These are phyloP conservation scores for Anthoscopus minutus DNA, from an alignment of 2,113 vertebrate species.

Conservation along the genomic window DNA sequence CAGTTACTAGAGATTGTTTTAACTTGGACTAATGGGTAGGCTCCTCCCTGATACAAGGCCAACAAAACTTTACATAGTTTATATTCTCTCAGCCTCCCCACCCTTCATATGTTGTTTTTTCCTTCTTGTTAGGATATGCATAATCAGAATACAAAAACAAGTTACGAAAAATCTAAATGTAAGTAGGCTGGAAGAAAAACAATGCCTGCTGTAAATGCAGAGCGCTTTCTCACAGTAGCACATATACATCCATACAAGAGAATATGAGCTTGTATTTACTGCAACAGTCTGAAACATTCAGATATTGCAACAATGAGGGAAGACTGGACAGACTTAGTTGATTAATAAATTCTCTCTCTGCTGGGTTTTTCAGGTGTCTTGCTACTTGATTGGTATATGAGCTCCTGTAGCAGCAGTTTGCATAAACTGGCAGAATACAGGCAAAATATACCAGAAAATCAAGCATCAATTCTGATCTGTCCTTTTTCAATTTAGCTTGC, in stretches of 20 bases:
- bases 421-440: background rate
- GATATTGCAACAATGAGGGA: background rate
- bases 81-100: slow-evolving; percentile 39
- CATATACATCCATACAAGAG: background rate
- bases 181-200: background rate
- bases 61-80: slow-evolving; percentile 44
- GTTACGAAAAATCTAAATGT: background rate
- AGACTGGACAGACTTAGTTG: background rate
- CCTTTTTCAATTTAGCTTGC: background rate
- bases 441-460: background rate
- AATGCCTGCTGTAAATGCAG: background rate
- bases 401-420: background rate
- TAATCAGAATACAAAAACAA: slow-evolving; percentile 1
- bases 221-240: background rate
- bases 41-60: slow-evolving; percentile 35
- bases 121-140: slow-evolving; percentile 41
- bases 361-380: background rate
- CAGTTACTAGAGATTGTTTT: slow-evolving; percentile 49
- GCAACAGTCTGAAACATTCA: background rate
- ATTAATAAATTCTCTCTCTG: background rate
- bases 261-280: background rate
- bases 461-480: background rate
- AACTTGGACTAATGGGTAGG: background rate
- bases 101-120: slow-evolving; percentile 47
- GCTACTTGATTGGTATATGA: background rate